Evolutionary conservation across 1,140 invertebrate species (phyloP).

Genomic region (Danaus melanippus): DNA sequence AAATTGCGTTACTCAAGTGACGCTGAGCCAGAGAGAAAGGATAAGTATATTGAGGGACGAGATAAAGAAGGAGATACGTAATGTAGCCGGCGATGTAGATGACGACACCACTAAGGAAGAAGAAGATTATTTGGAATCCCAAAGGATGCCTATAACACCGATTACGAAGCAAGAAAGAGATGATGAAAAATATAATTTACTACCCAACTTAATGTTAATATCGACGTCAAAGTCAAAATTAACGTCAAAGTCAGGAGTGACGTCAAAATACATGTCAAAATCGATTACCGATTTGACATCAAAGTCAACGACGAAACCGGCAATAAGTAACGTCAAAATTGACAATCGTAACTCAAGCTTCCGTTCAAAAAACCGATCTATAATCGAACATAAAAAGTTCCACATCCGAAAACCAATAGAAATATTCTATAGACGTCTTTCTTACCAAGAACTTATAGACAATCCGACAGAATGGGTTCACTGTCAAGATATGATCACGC

Average conservation of each 20-base stretch:
- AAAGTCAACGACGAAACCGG: neutral
- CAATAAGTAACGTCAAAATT: conserved; percentile 12
- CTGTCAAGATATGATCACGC: conserved; percentile 39
- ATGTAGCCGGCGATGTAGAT: conserved; percentile 1
- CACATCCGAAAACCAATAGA: conserved; percentile 22
- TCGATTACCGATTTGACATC: too few relatives aligned
- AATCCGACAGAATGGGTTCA: conserved; percentile 25
- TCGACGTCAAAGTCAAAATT: too few relatives aligned
- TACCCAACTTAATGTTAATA: too few relatives aligned
- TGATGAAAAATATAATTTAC: conserved; percentile 10
- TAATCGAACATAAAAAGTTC: conserved; percentile 11
- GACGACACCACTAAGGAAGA: conserved; percentile 4
- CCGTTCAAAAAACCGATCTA: conserved; percentile 7
- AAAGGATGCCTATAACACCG: conserved; percentile 23
- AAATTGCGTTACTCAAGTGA: neutral
- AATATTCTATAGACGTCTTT: conserved; percentile 35
- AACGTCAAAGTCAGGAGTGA: too few relatives aligned
- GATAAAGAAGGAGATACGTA: conserved; percentile 17
- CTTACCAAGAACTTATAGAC: conserved; percentile 12
- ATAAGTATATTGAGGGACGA: conserved; percentile 18
- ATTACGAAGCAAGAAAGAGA: conserved; percentile 17
- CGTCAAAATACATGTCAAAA: too few relatives aligned
- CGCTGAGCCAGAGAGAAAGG: conserved; percentile 15
- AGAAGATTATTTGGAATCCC: conserved; percentile 13
- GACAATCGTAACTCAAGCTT: conserved; percentile 6